phyloP scores from a whole-genome alignment of 2,888 invertebrate genomes.

The Orchesella flavescens region DNA sequence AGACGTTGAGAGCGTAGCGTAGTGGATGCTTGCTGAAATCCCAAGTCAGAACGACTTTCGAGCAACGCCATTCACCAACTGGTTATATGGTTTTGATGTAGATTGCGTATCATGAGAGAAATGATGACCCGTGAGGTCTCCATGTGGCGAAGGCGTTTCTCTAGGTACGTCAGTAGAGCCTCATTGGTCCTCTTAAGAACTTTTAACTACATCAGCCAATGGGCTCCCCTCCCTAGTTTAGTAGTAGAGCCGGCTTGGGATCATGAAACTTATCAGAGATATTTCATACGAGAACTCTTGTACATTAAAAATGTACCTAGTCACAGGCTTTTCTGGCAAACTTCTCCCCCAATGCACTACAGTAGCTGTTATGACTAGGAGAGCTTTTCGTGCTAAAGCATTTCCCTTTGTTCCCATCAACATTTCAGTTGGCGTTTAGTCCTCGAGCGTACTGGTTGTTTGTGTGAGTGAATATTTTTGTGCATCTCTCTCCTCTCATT shows the following conservation, averaged over 20 bases:
- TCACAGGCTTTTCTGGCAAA: constrained; percentile 35
- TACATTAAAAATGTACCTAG: constrained; percentile 34
- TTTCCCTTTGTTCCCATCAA: constrained; percentile 61
- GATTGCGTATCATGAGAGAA: constrained; percentile 9
- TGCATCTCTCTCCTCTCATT: not conserved
- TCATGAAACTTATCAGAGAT: constrained; percentile 19
- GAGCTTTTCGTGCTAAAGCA: constrained; percentile 29
- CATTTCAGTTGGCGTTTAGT: constrained; percentile 64
- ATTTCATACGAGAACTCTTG: constrained; percentile 24
- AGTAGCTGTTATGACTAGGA: not conserved
- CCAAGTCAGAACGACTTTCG: not conserved
- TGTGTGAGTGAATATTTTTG: constrained; percentile 39
- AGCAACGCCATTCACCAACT: not conserved
- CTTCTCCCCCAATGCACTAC: constrained; percentile 15
- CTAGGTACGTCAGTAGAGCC: not conserved
- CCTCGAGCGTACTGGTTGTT: constrained; percentile 58
- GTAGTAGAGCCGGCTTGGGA: constrained; percentile 49
- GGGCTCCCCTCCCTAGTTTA: not conserved
- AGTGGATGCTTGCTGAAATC: constrained; percentile 10
- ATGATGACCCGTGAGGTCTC: not conserved
- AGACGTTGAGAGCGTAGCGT: constrained; percentile 4
- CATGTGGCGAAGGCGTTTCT: constrained; percentile 27
- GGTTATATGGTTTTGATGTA: not conserved
- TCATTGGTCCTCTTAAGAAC: constrained; percentile 32
- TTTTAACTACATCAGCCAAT: not conserved